phyloP scores from a whole-genome alignment of 2,113 vertebrate genomes.

The Anseranas semipalmata region DNA sequence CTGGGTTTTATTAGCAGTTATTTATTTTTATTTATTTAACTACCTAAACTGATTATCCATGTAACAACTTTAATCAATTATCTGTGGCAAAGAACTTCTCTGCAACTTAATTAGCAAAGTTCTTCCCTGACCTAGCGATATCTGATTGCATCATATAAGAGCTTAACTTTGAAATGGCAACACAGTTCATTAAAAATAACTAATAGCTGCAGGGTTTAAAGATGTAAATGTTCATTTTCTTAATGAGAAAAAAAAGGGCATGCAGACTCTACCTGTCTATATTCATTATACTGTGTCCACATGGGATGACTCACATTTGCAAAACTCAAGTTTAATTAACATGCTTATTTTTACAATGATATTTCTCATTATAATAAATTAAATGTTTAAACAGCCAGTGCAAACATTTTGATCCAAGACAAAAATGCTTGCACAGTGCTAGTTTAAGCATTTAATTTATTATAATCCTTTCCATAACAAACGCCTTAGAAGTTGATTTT shows the following conservation, averaged over 20 bases:
- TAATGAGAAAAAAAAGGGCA: slow-evolving; percentile 67
- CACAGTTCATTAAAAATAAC: slow-evolving; percentile 79
- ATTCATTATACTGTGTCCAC: slow-evolving; percentile 75
- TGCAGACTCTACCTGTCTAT: slow-evolving; percentile 64
- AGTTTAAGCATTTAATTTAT: slow-evolving; percentile 84
- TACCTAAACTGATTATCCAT: slow-evolving; percentile 48
- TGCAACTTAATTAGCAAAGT: slow-evolving; percentile 76
- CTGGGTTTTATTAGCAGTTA: slow-evolving; percentile 25
- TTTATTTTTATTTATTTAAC: slow-evolving; percentile 65
- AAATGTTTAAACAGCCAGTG: slow-evolving; percentile 82
- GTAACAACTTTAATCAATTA: slow-evolving; percentile 72
- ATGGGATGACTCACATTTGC: slow-evolving; percentile 71
- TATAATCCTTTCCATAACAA: slow-evolving; percentile 81
- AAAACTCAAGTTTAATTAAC: slow-evolving; percentile 79
- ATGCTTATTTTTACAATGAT: slow-evolving; percentile 78
- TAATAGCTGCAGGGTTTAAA: slow-evolving; percentile 74
- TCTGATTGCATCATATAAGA: slow-evolving; percentile 65
- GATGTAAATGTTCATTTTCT: slow-evolving; percentile 73
- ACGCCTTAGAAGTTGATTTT: slow-evolving; percentile 74
- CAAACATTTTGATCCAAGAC: slow-evolving; percentile 84
- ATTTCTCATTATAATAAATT: slow-evolving; percentile 82
- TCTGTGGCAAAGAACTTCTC: slow-evolving; percentile 62
- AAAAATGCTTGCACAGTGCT: slow-evolving; percentile 80
- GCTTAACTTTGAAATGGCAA: slow-evolving; percentile 75
- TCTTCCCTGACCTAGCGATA: slow-evolving; percentile 70